Conservation (phyloP, 92 coral and sea anemone species). For the Isaurus tuberculatus region DNA sequence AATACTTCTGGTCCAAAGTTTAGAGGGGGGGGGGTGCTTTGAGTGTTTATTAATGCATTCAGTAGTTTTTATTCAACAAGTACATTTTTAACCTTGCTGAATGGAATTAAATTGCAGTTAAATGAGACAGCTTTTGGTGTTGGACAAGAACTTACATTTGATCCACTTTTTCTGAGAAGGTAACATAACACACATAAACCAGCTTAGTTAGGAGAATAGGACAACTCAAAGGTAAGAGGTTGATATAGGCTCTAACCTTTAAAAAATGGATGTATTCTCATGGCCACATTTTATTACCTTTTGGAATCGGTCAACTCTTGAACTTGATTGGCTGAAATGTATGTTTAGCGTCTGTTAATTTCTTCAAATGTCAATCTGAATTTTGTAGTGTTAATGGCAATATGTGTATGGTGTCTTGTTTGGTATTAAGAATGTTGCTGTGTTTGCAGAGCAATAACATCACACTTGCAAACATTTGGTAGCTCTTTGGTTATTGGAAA, state of each 20-base stretch:
- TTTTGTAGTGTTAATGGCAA: background rate
- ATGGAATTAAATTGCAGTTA: slow-evolving; percentile 53
- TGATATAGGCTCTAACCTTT: too few species aligned
- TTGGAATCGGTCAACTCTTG: too few species aligned
- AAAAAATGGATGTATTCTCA: too few species aligned
- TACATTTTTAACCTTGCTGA: background rate
- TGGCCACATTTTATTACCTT: too few species aligned
- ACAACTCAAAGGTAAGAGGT: too few species aligned
- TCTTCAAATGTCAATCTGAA: too few species aligned
- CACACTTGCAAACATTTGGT: slow-evolving; percentile 97
- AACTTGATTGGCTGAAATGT: too few species aligned
- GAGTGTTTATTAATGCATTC: too few species aligned
- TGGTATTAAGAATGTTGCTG: background rate
- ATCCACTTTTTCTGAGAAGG: slow-evolving; percentile 79
- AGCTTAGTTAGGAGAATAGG: background rate
- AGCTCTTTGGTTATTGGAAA: slow-evolving; percentile 88
- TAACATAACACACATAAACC: slow-evolving; percentile 5
- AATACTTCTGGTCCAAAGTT: too few species aligned
- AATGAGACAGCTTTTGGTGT: slow-evolving; percentile 82
- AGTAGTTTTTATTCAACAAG: too few species aligned
- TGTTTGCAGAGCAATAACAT: slow-evolving; percentile 78
- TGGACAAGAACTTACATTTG: slow-evolving; percentile 61
- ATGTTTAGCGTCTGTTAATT: too few species aligned
- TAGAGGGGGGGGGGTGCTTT: too few species aligned
- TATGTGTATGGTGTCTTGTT: background rate